phyloP scores from a whole-genome alignment of 2,888 invertebrate species.

The Microplitis manilae region DNA sequence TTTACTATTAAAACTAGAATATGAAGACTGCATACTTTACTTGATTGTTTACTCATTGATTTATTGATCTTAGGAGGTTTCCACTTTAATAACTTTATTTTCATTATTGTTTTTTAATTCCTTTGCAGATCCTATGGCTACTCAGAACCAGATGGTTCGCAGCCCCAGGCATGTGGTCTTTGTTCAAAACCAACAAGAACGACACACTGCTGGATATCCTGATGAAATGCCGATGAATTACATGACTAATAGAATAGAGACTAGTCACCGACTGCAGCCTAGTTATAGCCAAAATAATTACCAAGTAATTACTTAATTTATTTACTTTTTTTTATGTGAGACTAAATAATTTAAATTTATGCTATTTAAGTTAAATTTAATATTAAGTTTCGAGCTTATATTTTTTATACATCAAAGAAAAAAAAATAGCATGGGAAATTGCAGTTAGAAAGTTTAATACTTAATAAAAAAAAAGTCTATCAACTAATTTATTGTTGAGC shows the following conservation, averaged over 20 bases:
- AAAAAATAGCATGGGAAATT: neutral
- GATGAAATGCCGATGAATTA: slow-evolving; percentile 63
- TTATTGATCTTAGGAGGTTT: neutral
- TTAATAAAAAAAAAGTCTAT: neutral
- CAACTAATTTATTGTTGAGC: neutral
- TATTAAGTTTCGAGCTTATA: neutral
- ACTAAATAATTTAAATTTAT: neutral
- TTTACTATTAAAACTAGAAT: no score
- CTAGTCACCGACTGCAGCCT: slow-evolving; percentile 56
- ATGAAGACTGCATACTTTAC: no score
- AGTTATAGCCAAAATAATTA: slow-evolving; percentile 62
- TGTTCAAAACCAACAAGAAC: slow-evolving; percentile 62
- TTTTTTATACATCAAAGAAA: neutral
- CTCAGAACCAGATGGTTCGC: slow-evolving; percentile 60
- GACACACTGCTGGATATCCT: slow-evolving; percentile 61
- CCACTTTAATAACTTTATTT: neutral
- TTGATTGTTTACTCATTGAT: neutral
- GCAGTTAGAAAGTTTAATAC: neutral
- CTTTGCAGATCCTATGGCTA: slow-evolving; percentile 50
- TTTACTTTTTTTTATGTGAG: neutral
- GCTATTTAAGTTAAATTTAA: neutral
- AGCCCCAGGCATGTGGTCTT: slow-evolving; percentile 67
- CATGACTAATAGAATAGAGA: slow-evolving; percentile 60
- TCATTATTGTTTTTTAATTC: slow-evolving; percentile 27
- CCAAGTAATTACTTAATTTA: slow-evolving; percentile 50